phyloP scores from a whole-genome alignment of 1,140 invertebrate species.

The Caenorhabditis briggsae region DNA sequence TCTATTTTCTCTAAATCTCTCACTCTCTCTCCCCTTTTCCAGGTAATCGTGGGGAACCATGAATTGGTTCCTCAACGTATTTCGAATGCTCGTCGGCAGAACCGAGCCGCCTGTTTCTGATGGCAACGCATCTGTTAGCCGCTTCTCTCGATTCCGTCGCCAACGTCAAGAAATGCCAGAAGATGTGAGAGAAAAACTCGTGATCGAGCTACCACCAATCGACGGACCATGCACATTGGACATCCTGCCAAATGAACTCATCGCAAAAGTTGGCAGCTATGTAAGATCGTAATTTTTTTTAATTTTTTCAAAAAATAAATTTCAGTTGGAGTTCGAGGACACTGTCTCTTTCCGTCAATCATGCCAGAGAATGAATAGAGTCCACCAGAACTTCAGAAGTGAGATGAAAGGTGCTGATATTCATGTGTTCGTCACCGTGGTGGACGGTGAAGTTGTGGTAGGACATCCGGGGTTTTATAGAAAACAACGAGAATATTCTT shows the following conservation, averaged over 20 bases:
- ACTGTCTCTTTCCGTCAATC: neutral
- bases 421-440: conserved; percentile 11
- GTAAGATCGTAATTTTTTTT: neutral
- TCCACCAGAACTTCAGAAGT: neutral
- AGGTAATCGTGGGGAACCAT: neutral
- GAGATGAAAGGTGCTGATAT: conserved; percentile 1
- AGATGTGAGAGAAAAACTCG: neutral
- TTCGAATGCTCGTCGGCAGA: conserved; percentile 26
- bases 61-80: neutral
- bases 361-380: neutral
- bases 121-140: neutral
- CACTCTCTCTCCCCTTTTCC: neutral
- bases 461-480: neutral
- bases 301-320: neutral
- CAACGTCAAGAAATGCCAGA: neutral
- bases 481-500: neutral
- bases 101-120: neutral
- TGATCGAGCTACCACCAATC: neutral
- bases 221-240: neutral
- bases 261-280: neutral
- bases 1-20: neutral
- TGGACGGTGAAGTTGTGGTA: neutral
- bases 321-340: conserved; percentile 5
- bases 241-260: neutral
- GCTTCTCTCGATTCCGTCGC: neutral